These are phyloP conservation scores for Opisthocomus hoazin DNA, from an alignment of 2,113 vertebrate genomes.

Conservation along the genomic window DNA sequence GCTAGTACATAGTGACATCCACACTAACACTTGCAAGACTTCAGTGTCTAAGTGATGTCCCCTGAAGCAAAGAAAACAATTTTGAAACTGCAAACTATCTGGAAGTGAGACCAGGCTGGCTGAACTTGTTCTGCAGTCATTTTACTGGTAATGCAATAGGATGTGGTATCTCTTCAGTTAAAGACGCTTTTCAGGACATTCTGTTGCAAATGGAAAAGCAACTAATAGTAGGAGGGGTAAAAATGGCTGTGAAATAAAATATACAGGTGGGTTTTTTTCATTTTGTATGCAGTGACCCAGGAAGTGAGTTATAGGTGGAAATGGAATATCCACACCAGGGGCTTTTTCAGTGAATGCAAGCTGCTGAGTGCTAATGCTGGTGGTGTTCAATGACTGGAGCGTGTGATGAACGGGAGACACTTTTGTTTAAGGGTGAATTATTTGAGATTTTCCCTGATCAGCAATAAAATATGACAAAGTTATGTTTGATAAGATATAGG, in stretches of 20 bases:
- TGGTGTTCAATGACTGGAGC: neutral
- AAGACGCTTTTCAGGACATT: neutral
- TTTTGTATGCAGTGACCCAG: neutral
- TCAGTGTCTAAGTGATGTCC: neutral
- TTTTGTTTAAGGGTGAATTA: neutral
- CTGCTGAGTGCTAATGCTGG: neutral
- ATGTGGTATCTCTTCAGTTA: neutral
- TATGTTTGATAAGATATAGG: neutral
- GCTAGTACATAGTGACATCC: neutral
- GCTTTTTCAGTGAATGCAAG: neutral
- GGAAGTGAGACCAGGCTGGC: neutral
- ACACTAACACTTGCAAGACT: neutral
- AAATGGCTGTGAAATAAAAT: neutral
- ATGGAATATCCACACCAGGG: neutral
- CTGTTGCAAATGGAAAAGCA: too few species aligned
- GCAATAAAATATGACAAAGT: neutral
- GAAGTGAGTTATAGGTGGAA: neutral
- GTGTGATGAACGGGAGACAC: neutral
- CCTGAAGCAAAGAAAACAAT: neutral
- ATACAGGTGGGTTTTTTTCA: neutral
- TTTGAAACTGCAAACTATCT: neutral
- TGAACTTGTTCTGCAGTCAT: neutral
- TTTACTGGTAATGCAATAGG: neutral
- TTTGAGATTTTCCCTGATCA: neutral
- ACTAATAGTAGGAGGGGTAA: neutral